These are phyloP conservation scores for Eudasyphora cyanicolor DNA, from an alignment of 2,888 invertebrate genomes.

Conservation along the genomic window DNA sequence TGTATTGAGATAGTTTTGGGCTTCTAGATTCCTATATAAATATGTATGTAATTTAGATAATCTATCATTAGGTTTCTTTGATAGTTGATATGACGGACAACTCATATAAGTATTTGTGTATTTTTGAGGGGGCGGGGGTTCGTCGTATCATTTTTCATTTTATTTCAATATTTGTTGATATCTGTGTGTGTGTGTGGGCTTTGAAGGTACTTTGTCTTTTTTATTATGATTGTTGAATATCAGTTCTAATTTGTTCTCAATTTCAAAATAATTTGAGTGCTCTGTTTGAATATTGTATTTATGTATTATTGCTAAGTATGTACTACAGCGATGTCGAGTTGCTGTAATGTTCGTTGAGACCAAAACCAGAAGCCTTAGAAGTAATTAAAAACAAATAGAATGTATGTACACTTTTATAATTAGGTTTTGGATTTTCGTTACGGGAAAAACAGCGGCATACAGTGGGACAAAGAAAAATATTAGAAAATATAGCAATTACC, in stretches of 20 bases:
- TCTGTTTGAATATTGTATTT: slow-evolving; percentile 48
- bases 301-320: background rate
- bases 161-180: background rate
- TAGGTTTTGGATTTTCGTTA: slow-evolving; percentile 36
- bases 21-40: slow-evolving; percentile 4
- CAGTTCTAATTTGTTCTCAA: slow-evolving; percentile 63
- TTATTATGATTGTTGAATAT: slow-evolving; percentile 49
- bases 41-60: slow-evolving; percentile 46
- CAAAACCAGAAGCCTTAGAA: slow-evolving; percentile 68
- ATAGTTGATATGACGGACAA: slow-evolving; percentile 50
- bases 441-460: background rate
- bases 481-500: slow-evolving; percentile 15
- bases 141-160: background rate
- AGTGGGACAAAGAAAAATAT: slow-evolving; percentile 43
- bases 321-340: background rate
- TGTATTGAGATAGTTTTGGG: background rate
- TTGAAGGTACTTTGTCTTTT: slow-evolving; percentile 24
- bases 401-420: slow-evolving; percentile 41
- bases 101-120: background rate
- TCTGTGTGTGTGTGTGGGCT: background rate
- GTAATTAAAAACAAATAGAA: slow-evolving; percentile 56
- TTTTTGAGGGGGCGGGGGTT: background rate
- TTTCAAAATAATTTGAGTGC: slow-evolving; percentile 64
- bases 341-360: slow-evolving; percentile 21
- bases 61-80: slow-evolving; percentile 50